Evolutionary conservation across 2,888 invertebrate genomes (phyloP), one percentile per base, ranked within the genome.

Genomic region (Agrotis puta): DNA sequence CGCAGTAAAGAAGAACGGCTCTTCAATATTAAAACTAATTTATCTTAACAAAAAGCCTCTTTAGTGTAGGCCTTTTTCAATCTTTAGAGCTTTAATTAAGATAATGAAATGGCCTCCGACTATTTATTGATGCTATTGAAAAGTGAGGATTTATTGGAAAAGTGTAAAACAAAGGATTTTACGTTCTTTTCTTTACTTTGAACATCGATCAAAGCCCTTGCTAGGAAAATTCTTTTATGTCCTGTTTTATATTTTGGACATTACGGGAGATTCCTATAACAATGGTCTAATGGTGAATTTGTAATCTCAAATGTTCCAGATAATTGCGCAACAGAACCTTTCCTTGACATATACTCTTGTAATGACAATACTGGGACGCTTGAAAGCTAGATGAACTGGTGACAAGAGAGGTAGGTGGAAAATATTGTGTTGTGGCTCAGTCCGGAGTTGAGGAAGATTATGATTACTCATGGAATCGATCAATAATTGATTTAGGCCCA

Each of bases 141-240:
- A 81, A 70, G 76, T 66, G 61, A 20, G 27, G 77, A 76, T 81
- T 79, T 81, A 79, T 70, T 81, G 61, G 57, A 54, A 67, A 78
- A 70, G 54, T 81, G 48, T 65, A 61, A 66, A 70, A 79, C 81
- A 81, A 76, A 78, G 65, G 51, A 66, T 56, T 69, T 65, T 56
- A 59, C 59, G 54, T 39, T 62, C 27, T 56, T n/a, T 63, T 66
- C 50, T 69, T 74, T 48, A 64, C 45, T 63, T 74, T 45, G 20
- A 62, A 68, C 43, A 53, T 20, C n/a, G 24, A 57, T 61, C 47
- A 48, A 48, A 3, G 43, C 22, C n/a, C n/a, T 48, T 54, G n/a
- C 22, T 51, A 7, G 14, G 20, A 18, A 2, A 14, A 6, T 71
- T 59, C 2, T 43, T 57, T 20, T 16, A 43, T 22, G 48, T 6